phyloP scores from a whole-genome alignment of 2,888 invertebrate species.

The Tholera decimalis region DNA sequence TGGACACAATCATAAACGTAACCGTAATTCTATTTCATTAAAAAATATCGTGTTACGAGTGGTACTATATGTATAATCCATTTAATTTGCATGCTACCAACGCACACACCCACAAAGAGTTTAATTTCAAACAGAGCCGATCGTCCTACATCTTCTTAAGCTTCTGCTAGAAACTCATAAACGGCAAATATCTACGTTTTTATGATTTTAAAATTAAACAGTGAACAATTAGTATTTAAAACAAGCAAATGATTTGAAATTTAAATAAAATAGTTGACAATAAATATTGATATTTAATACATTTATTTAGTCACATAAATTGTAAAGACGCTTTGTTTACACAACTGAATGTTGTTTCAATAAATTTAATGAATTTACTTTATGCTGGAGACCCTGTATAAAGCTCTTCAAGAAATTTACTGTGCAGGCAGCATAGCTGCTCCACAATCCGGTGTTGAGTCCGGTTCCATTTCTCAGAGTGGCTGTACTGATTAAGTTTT shows the following conservation, averaged over 20 bases:
- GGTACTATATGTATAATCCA: conserved; percentile 34
- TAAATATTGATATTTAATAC: conserved; percentile 30
- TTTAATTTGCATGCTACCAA: conserved; percentile 50
- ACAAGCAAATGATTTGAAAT: conserved; percentile 4
- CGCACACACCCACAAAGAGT: conserved; percentile 45
- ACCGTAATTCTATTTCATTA: conserved; percentile 38
- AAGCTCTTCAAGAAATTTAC: conserved; percentile 67
- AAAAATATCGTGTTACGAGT: conserved; percentile 41
- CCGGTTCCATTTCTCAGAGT: conserved; percentile 62
- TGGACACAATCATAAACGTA: conserved; percentile 32
- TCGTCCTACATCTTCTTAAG: conserved; percentile 41
- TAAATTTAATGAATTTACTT: conserved; percentile 8
- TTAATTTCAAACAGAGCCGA: conserved; percentile 37
- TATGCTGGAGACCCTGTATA: conserved; percentile 26
- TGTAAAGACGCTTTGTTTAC: conserved; percentile 15
- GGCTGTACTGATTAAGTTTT: conserved; percentile 20
- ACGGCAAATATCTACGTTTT: not conserved
- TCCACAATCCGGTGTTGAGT: conserved; percentile 56
- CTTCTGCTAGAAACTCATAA: conserved; percentile 19
- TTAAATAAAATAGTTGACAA: conserved; percentile 13
- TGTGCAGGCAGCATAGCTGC: conserved; percentile 57
- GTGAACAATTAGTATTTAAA: conserved; percentile 1
- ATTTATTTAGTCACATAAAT: conserved; percentile 25
- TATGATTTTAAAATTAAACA: conserved; percentile 2
- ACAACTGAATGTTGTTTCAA: conserved; percentile 9